Base-by-base conservation (phyloP, 2,888 invertebrate genomes). In the Hirtodrosophila cameraria region DNA sequence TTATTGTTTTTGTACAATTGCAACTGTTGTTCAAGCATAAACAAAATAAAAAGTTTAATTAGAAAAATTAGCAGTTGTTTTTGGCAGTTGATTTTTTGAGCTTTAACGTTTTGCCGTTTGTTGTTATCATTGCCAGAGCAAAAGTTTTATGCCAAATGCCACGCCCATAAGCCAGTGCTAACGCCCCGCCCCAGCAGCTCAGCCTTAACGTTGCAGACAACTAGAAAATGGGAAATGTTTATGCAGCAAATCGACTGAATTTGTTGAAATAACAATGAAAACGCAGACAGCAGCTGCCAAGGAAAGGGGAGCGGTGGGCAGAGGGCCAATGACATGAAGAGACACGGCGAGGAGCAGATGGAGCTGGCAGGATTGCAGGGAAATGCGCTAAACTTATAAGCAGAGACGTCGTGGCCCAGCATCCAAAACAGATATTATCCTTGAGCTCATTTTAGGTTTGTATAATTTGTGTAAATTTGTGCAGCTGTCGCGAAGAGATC, bases 161-260 rank as follows among this genome's bases (percentile, higher is more conserved):
- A 61, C 43, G 53, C 48, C 61, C 41, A 23, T 23, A 3, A 23
- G n/a, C n/a, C n/a, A n/a, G n/a, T n/a, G n/a, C n/a, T n/a, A n/a
- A 3, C 23, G 23, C 6, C 6, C 7, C 23, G 6, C 23, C 23
- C 23, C 8, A 5, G 2, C 23, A 2, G n/a, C 23, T 5, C 23
- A 1, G 6, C 23, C 23, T 2, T 8, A 23, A 23, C 23, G 8
- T 23, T 6, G 23, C 23, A n/a, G n/a, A n/a, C 1, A 23, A 23
- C 23, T 23, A 8, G 13, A 11, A 16, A 27, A 12, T 12, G 36
- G 31, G 35, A 48, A 78, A 79, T 88, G 83, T 88, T 88, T 86
- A 88, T 87, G 79, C 79, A 88, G 88, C 87, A 88, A 88, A 88
- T 88, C 88, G 88, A 88, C 88, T 88, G 88, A 88, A 88, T 88